Base-by-base conservation (phyloP, 2,797 vertebrate species). In the Gymnopithys bicolor region DNA sequence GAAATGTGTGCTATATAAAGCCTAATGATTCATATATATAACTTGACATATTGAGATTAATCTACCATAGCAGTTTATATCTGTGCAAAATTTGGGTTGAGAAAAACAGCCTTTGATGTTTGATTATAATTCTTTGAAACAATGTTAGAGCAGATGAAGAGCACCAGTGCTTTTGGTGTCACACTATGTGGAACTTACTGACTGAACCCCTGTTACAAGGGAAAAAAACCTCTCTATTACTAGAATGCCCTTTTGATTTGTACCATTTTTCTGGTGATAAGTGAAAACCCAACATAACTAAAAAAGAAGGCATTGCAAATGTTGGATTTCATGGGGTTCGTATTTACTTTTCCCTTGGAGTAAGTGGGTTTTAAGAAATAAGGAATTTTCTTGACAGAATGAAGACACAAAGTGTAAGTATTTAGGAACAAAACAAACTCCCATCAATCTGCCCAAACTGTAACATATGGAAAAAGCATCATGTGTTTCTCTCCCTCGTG, bases 21-120 rank as follows among this genome's bases (percentile, higher is more conserved):
- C 51, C 24, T 90, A 95, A 90, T 52, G 39, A 83, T 73, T 92
- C 56, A 70, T 43, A 21, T 59, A 62, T 67, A 46, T 83, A 55
- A 63, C 43, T 90, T 95, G 76, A 41, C 84, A 58, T 63, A 73
- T 49, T 78, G 94, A 95, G 58, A 70, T 91, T 96, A 84, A 95
- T 95, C 85, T 84, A 46, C 87, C 51, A 48, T 55, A 87, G 51
- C 32, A 70, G 32, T 95, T 95, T 83, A 62, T 94, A 67, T 88
- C 52, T 89, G n/a, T 75, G 59, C 69, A 85, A 76, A 84, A 79
- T 84, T 87, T 93, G 71, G n/a, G 22, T 51, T 2, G 28, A 86
- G 53, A 68, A 89, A 76, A 68, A 46, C 28, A 73, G 23, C 43
- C 41, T 96, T 92, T 87, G 52, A 62, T 92, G 35, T 93, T 85